Evolutionary conservation across 2,888 invertebrate genomes (phyloP).

Genomic region (Chaetoderma sp.): DNA sequence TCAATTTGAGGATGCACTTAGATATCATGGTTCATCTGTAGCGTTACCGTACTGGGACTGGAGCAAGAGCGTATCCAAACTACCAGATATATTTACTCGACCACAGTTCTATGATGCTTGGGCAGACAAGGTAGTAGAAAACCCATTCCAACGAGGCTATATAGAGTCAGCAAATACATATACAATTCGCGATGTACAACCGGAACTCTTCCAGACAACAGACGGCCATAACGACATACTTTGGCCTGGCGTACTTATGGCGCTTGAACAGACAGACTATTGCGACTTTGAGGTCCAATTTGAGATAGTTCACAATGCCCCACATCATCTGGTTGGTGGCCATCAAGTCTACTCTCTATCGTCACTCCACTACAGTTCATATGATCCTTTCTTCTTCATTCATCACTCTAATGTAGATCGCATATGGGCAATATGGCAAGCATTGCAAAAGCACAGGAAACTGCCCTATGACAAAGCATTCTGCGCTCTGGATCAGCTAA

Average conservation of each 20-base stretch:
- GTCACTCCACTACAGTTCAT: neutral
- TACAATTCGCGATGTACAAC: conserved; percentile 34
- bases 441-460: conserved; percentile 10
- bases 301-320: conserved; percentile 23
- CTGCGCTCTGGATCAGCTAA: conserved; percentile 15
- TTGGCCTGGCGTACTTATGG: conserved; percentile 12
- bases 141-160: conserved; percentile 33
- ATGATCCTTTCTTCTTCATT: neutral
- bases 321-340: conserved; percentile 11
- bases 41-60: conserved; percentile 43
- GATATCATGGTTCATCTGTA: conserved; percentile 17
- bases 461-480: conserved; percentile 17
- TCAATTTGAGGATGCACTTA: conserved; percentile 30
- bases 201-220: conserved; percentile 29
- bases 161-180: conserved; percentile 24
- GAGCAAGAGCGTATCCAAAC: conserved; percentile 25
- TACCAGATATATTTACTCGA: conserved; percentile 29
- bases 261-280: conserved; percentile 6
- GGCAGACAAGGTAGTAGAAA: conserved; percentile 27
- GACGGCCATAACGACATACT: conserved; percentile 32
- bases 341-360: neutral
- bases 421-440: conserved; percentile 22
- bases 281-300: conserved; percentile 20
- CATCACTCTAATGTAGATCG: conserved; percentile 13
- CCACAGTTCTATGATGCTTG: conserved; percentile 35